These are phyloP conservation scores for Megalopta genalis DNA, from an alignment of 1,140 invertebrate genomes.

Conservation along the genomic window DNA sequence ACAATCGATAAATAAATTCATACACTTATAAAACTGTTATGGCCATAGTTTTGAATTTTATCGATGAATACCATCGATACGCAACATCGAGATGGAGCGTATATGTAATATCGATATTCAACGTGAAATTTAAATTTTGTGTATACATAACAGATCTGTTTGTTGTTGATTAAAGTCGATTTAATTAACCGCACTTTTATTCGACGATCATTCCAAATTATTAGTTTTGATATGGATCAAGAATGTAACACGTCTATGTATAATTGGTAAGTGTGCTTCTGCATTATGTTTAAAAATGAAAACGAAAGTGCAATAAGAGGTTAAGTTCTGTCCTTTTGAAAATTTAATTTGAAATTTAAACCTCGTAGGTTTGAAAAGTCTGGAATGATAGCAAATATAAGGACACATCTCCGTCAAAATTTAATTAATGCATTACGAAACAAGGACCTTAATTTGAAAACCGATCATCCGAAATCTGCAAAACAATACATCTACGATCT, in stretches of 20 bases:
- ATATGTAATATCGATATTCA: neutral
- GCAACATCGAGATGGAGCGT: neutral
- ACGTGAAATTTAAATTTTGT: constrained; percentile 10
- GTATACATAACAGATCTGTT: constrained; percentile 3
- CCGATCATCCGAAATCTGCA: constrained; percentile 67
- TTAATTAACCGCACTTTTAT: neutral
- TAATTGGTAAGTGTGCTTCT: constrained; percentile 65
- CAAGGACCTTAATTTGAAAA: constrained; percentile 68
- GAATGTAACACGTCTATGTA: constrained; percentile 69
- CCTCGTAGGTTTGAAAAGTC: constrained; percentile 75
- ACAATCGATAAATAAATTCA: constrained; percentile 20
- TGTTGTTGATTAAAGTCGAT: neutral
- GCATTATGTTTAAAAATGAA: neutral
- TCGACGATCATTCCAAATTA: neutral
- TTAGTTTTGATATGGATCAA: constrained; percentile 59
- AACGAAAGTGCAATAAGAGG: neutral
- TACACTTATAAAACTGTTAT: neutral
- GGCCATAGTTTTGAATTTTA: neutral
- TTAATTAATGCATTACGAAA: constrained; percentile 75
- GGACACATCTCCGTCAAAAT: constrained; percentile 76
- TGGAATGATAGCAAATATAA: constrained; percentile 76
- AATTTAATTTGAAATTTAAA: neutral
- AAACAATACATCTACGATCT: constrained; percentile 78
- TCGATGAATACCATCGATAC: neutral
- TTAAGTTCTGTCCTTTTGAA: neutral